These are phyloP conservation scores for Drosophila leontia DNA, from an alignment of 1,140 invertebrate species.

Conservation along the genomic window DNA sequence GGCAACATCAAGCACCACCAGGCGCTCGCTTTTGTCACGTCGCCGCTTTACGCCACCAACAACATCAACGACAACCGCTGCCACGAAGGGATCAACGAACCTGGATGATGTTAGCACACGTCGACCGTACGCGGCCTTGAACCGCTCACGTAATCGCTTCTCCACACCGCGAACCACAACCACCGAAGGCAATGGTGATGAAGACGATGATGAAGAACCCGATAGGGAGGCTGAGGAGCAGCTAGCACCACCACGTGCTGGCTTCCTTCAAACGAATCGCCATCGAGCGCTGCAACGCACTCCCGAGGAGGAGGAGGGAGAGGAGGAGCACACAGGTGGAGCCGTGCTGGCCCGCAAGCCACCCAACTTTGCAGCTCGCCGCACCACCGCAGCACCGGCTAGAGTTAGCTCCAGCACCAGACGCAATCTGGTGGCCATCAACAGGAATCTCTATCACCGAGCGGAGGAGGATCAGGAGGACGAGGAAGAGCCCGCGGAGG, in stretches of 20 bases:
- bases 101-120: conserved; percentile 43
- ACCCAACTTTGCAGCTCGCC: conserved; percentile 12
- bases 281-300: conserved; percentile 46
- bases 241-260: conserved; percentile 25
- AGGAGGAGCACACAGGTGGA: background rate
- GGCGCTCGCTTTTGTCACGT: conserved; percentile 33
- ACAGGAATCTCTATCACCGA: conserved; percentile 61
- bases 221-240: conserved; percentile 18
- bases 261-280: conserved; percentile 64
- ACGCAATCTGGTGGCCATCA: conserved; percentile 59
- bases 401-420: conserved; percentile 46
- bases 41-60: conserved; percentile 33
- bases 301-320: conserved; percentile 7
- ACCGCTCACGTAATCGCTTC: conserved; percentile 56
- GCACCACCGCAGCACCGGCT: conserved; percentile 41
- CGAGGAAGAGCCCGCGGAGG: conserved; percentile 18
- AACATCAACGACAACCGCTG: conserved; percentile 9
- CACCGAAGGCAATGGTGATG: conserved; percentile 11
- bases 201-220: conserved; percentile 7
- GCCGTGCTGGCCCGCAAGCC: conserved; percentile 4
- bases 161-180: conserved; percentile 32
- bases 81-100: conserved; percentile 23
- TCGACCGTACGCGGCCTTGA: conserved; percentile 55
- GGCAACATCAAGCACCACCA: background rate
- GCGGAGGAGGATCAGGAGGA: conserved; percentile 21